These are phyloP conservation scores for Heliangelus exortis DNA, from an alignment of 2,797 vertebrate genomes.

Conservation along the genomic window DNA sequence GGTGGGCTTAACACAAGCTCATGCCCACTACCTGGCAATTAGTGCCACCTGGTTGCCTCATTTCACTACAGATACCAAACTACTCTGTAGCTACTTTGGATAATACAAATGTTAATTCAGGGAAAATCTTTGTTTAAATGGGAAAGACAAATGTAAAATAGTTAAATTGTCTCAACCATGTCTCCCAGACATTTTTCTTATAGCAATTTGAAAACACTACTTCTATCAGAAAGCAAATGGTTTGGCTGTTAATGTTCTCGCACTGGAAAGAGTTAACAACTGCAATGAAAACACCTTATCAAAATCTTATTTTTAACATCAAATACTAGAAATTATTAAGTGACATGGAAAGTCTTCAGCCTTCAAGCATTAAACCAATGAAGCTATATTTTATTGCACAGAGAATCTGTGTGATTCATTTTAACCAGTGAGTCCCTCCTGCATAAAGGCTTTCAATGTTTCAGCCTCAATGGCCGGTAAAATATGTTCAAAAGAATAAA, in stretches of 20 bases:
- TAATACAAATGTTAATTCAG: conserved; percentile 71
- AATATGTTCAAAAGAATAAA: conserved; percentile 75
- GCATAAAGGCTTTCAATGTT: conserved; percentile 66
- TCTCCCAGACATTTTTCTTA: conserved; percentile 43
- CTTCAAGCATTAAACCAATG: conserved; percentile 46
- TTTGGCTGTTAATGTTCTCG: not conserved
- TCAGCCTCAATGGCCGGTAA: conserved; percentile 68
- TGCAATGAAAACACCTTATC: conserved; percentile 19
- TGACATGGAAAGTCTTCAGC: conserved; percentile 43
- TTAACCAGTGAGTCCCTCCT: conserved; percentile 55
- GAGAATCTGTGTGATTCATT: conserved; percentile 47
- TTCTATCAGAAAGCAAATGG: conserved; percentile 28
- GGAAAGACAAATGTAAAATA: conserved; percentile 66
- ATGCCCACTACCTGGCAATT: too few species aligned
- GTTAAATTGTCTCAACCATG: conserved; percentile 59
- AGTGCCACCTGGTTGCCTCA: too few species aligned
- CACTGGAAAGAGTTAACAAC: conserved; percentile 16
- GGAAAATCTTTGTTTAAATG: conserved; percentile 72
- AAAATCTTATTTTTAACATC: conserved; percentile 49
- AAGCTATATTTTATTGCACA: conserved; percentile 52
- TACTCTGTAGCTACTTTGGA: conserved; percentile 62
- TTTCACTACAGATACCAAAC: too few species aligned
- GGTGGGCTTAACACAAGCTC: too few species aligned
- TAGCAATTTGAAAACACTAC: conserved; percentile 35
- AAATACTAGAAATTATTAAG: conserved; percentile 70